phyloP scores from a whole-genome alignment of 2,113 vertebrate species.

The Microtus montanus region DNA sequence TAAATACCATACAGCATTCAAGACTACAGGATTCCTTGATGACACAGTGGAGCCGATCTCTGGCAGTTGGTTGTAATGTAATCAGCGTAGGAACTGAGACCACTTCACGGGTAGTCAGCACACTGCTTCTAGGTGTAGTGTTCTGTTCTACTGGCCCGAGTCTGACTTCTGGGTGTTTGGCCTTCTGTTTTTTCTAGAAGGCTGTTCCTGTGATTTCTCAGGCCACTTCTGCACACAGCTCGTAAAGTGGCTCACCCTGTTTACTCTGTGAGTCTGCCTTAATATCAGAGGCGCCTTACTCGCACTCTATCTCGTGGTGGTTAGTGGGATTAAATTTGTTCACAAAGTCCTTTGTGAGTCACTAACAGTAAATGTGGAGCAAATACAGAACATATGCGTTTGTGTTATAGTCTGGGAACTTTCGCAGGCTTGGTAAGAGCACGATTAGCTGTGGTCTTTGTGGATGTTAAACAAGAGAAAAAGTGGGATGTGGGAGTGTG shows the following conservation, averaged over 20 bases:
- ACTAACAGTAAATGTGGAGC: slow-evolving; percentile 43
- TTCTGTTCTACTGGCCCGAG: neutral
- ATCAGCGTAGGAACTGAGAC: slow-evolving; percentile 56
- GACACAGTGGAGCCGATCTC: slow-evolving; percentile 61
- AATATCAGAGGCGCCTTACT: neutral
- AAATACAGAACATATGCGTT: slow-evolving; percentile 33
- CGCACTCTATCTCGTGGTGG: slow-evolving; percentile 9
- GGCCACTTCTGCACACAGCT: neutral
- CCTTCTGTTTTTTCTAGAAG: slow-evolving; percentile 30
- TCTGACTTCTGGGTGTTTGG: neutral
- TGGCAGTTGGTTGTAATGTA: slow-evolving; percentile 64
- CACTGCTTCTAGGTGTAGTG: slow-evolving; percentile 40
- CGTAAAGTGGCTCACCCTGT: neutral
- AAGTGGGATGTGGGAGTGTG: neutral
- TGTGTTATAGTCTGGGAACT: slow-evolving; percentile 22
- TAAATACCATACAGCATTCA: slow-evolving; percentile 64
- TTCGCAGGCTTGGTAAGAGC: neutral
- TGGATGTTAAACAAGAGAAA: neutral
- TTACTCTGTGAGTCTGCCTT: slow-evolving; percentile 1
- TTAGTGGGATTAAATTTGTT: slow-evolving; percentile 61
- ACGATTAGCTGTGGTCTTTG: neutral
- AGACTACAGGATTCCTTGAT: slow-evolving; percentile 63
- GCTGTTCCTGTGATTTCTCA: neutral
- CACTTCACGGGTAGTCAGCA: slow-evolving; percentile 28
- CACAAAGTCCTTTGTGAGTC: slow-evolving; percentile 49